Base-by-base conservation (phyloP, 2,797 vertebrate genomes). In the Furcifer pardalis region DNA sequence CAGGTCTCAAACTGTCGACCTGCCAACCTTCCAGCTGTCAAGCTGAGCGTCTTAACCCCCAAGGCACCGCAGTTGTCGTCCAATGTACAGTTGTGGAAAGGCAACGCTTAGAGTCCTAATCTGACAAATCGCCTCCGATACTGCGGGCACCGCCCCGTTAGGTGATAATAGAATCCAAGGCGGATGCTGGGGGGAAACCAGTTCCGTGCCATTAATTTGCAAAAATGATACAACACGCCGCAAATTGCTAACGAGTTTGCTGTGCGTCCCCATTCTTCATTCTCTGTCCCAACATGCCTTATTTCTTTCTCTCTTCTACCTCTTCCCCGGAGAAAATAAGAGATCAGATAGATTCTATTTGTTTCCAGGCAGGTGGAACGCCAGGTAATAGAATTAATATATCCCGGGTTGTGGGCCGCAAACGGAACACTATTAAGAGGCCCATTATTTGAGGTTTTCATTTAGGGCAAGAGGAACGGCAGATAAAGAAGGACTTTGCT, bases 371-470 rank as follows among this genome's bases (percentile, higher is more conserved):
- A 79, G 86, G 92, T 92, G 91, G 92, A 91, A 76, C 72, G 77
- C 81, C 60, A 88, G 82, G 85, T 94, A 93, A 94, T 93, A 91
- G 93, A 93, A 94, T 94, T 93, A 93, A 92, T 94, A 92, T 94
- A 92, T 91, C 80, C 89, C 0, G 21, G 91, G 83, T 90, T 89
- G 32, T 40, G 88, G 89, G 87, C 92, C 91, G 91, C 91, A 92
- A 93, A 94, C 89, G 90, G 91, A 92, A 91, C 84, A 87, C 76
- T 84, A 85, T 93, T 93, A 94, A 93, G 92, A 90, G 89, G 89
- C 87, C 73, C 88, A 90, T 94, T 91, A 94, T 92, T 90, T 91
- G 79, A 78, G 90, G 93, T 91, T 93, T 91, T 90, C 88, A 82
- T 84, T 85, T 87, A 88, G 83, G 91, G 89, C 23, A 15, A 15